A percentile compares a stretch with the other conserved stretches of the same genome.
Evolutionary conservation across 2,797 vertebrate species (phyloP).

Genomic region (Leptoclinus maculatus): DNA sequence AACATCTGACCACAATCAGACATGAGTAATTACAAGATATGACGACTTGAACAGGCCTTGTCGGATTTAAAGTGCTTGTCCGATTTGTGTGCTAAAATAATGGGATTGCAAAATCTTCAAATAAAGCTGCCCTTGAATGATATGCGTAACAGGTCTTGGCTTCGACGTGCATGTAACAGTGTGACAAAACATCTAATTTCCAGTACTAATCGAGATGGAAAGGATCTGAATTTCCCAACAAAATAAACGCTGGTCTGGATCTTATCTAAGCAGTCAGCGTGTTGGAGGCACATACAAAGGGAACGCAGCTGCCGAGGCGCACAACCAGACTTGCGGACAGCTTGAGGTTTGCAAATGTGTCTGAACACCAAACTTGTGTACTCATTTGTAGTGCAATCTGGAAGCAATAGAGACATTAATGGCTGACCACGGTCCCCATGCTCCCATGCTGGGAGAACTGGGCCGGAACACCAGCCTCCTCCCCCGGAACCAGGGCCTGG

Average conservation of each 20-base stretch:
- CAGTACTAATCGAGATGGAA: slow-evolving; percentile 42
- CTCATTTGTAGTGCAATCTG: slow-evolving; percentile 78
- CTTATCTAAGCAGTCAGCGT: slow-evolving; percentile 58
- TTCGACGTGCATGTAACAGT: slow-evolving; percentile 46
- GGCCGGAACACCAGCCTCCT: slow-evolving; percentile 72
- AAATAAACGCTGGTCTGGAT: slow-evolving; percentile 65
- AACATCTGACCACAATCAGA: slow-evolving; percentile 52
- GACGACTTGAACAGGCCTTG: slow-evolving; percentile 25
- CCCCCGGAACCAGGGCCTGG: slow-evolving; percentile 79
- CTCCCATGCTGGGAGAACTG: slow-evolving; percentile 80
- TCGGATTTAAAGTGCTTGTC: slow-evolving; percentile 20
- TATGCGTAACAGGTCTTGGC: slow-evolving; percentile 45
- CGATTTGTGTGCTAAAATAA: slow-evolving; percentile 20
- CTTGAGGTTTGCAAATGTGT: slow-evolving; percentile 56
- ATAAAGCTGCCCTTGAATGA: slow-evolving; percentile 53
- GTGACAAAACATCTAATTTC: slow-evolving; percentile 46
- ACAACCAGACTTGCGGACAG: slow-evolving; percentile 42
- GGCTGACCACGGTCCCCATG: slow-evolving; percentile 73
- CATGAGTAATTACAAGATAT: slow-evolving; percentile 33
- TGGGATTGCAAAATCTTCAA: slow-evolving; percentile 30
- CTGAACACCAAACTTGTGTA: slow-evolving; percentile 50
- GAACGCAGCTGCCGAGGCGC: slow-evolving; percentile 36
- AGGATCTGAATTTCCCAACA: slow-evolving; percentile 56
- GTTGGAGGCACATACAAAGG: slow-evolving; percentile 51
- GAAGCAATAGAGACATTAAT: slow-evolving; percentile 83